Evolutionary conservation across 2,113 vertebrate genomes (phyloP).

Genomic region (Agelaius tricolor): DNA sequence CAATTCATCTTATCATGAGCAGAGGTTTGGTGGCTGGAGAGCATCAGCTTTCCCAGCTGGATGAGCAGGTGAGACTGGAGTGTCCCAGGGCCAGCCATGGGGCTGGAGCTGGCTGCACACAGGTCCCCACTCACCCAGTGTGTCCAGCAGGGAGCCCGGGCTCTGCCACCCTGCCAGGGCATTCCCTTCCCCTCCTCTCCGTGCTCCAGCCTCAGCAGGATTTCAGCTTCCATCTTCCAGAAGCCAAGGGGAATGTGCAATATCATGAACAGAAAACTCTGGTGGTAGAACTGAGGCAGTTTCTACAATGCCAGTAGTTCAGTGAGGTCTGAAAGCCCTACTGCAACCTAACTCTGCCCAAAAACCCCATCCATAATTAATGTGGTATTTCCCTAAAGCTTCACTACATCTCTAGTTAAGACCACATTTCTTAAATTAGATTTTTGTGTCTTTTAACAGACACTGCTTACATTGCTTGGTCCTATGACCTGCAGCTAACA

Average conservation of each 20-base stretch:
- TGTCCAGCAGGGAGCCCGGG: not conserved
- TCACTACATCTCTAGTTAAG: not conserved
- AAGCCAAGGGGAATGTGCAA: not conserved
- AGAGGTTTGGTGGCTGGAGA: not conserved
- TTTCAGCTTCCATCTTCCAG: not conserved
- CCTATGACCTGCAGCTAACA: not conserved
- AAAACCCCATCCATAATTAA: not conserved
- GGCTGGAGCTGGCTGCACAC: not conserved
- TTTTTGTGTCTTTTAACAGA: not conserved
- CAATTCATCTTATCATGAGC: not conserved
- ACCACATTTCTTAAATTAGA: not conserved
- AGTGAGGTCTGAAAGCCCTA: not conserved
- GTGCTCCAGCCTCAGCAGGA: not conserved
- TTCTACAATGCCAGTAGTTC: not conserved
- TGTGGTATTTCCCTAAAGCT: not conserved
- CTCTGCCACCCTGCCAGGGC: not conserved
- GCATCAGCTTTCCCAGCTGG: not conserved
- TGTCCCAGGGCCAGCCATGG: not conserved
- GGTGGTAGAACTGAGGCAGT: not conserved
- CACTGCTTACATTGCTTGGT: not conserved
- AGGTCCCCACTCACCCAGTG: rapidly evolving
- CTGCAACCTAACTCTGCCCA: not conserved
- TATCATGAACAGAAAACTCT: not conserved
- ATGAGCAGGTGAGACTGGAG: not conserved
- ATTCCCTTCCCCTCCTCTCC: not conserved